Percentiles rank a stretch among this genome's conserved stretches.
phyloP scores from a whole-genome alignment of 1,140 invertebrate genomes.

The Panulirus ornatus region DNA sequence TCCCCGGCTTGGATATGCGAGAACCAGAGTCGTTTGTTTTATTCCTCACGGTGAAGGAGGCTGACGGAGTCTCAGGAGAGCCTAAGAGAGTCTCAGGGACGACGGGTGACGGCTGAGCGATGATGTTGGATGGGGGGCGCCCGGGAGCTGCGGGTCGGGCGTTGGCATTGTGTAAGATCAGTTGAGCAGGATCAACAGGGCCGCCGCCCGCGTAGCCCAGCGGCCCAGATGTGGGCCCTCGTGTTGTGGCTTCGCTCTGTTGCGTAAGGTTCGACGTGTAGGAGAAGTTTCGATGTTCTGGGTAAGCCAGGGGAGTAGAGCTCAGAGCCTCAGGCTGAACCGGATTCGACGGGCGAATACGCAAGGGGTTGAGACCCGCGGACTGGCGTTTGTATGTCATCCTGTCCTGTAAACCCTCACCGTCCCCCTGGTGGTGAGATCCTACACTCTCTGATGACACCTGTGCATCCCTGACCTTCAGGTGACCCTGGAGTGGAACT shows the following conservation, averaged over 20 bases:
- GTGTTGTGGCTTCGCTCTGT: neutral
- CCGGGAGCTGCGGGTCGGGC: slow-evolving; percentile 28
- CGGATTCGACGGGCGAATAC: neutral
- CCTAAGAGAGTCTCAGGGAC: slow-evolving; percentile 6
- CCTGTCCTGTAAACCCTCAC: neutral
- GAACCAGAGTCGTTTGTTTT: neutral
- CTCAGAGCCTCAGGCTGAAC: slow-evolving; percentile 25
- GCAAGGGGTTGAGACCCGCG: slow-evolving; percentile 33
- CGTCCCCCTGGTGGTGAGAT: too few relatives aligned
- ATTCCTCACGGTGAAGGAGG: neutral
- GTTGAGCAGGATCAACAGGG: slow-evolving; percentile 29
- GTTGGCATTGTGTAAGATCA: neutral
- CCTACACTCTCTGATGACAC: too few relatives aligned
- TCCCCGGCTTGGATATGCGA: too few relatives aligned
- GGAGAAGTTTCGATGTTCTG: slow-evolving; percentile 23
- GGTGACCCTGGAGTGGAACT: neutral
- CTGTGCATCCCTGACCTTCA: too few relatives aligned
- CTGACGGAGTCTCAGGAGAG: neutral
- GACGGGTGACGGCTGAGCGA: slow-evolving; percentile 28
- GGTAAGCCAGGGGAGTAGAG: slow-evolving; percentile 43
- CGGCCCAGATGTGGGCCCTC: neutral
- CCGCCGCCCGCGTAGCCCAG: slow-evolving; percentile 4
- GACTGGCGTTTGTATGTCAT: neutral
- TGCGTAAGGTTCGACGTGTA: neutral
- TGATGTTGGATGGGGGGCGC: slow-evolving; percentile 28